Conservation (phyloP, 1,140 invertebrate genomes). For the Ceratina australensis region DNA sequence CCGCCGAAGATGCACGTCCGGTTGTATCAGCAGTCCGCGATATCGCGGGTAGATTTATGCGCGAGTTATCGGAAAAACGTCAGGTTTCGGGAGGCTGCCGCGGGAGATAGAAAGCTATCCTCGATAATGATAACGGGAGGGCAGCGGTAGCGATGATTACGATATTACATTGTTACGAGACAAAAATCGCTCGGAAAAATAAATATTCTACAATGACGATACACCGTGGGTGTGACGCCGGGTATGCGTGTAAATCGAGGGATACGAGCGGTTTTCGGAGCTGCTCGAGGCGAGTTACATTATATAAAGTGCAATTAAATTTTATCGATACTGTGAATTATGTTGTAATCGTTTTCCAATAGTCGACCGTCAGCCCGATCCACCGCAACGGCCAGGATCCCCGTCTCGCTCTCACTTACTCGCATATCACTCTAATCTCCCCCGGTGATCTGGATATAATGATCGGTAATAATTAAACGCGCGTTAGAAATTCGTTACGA, state of each 20-base stretch:
- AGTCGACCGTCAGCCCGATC: conserved; percentile 40
- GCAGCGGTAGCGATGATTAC: conserved; percentile 22
- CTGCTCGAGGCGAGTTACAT: conserved; percentile 46
- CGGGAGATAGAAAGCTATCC: conserved; percentile 35
- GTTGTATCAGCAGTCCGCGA: background rate
- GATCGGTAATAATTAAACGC: conserved; percentile 47
- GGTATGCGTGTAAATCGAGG: conserved; percentile 40
- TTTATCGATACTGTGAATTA: conserved; percentile 64
- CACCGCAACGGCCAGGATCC: conserved; percentile 31
- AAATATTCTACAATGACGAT: background rate
- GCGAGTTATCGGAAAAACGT: conserved; percentile 44
- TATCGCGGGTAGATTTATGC: conserved; percentile 32
- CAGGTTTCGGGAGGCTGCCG: conserved; percentile 11
- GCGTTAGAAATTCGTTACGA: conserved; percentile 37
- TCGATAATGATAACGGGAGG: conserved; percentile 32
- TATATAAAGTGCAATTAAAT: conserved; percentile 63
- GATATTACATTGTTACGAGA: conserved; percentile 37
- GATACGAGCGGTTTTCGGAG: conserved; percentile 12
- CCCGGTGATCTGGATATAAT: conserved; percentile 31
- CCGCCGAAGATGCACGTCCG: background rate
- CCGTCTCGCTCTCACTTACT: conserved; percentile 40
- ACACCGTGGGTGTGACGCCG: conserved; percentile 23
- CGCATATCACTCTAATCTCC: conserved; percentile 58
- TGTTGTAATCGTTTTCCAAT: conserved; percentile 65
- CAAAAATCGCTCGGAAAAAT: conserved; percentile 38